Percentiles rank a stretch among this genome's conserved stretches.
Conservation (phyloP, 2,888 invertebrate genomes). For the Steinernema carpocapsae region DNA sequence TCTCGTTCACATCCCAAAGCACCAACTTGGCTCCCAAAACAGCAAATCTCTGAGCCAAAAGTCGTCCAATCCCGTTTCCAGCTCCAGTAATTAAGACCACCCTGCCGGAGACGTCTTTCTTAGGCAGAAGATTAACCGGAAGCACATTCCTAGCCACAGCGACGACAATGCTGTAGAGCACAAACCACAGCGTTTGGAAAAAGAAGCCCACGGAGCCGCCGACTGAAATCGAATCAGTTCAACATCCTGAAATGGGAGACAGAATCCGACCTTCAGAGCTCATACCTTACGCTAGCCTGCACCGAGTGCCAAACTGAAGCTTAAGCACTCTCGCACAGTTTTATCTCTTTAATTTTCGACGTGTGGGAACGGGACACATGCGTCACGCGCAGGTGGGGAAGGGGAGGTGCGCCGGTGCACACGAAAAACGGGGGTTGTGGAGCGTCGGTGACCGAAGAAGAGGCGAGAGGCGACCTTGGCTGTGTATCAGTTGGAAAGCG, state of each 20-base stretch:
- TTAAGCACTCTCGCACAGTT: background rate
- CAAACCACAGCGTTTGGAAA: background rate
- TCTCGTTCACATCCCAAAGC: conserved; percentile 73
- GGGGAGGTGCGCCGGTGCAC: background rate
- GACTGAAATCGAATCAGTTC: background rate
- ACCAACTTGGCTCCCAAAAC: conserved; percentile 67
- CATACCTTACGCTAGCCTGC: background rate
- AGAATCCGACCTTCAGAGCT: background rate
- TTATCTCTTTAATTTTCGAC: background rate
- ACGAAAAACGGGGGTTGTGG: background rate
- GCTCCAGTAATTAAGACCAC: conserved; percentile 85
- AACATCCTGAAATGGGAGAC: background rate
- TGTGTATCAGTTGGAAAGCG: too few relatives aligned
- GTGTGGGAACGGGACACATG: conserved; percentile 22
- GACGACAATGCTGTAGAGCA: conserved; percentile 10
- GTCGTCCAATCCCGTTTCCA: conserved; percentile 83
- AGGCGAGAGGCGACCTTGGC: background rate
- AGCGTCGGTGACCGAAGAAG: background rate
- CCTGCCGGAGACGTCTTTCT: conserved; percentile 68
- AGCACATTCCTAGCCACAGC: conserved; percentile 13
- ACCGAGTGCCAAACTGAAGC: background rate
- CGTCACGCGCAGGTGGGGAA: too few relatives aligned
- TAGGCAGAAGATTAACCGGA: conserved; percentile 24
- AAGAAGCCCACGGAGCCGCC: background rate
- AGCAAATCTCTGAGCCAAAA: conserved; percentile 79